Evolutionary conservation across 2,113 vertebrate genomes (phyloP).

Genomic region (Alectura lathami): DNA sequence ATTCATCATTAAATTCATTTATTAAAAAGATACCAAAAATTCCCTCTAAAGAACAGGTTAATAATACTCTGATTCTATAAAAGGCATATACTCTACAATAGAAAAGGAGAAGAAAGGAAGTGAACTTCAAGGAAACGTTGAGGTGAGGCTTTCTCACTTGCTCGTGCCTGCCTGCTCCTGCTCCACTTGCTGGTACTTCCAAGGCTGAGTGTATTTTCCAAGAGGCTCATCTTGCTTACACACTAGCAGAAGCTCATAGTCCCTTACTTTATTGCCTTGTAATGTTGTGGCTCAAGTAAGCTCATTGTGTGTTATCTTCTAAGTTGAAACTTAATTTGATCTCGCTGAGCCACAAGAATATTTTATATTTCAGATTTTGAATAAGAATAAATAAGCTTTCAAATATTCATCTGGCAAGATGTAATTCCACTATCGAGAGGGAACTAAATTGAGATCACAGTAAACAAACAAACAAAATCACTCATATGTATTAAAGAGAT

Average conservation of each 20-base stretch:
- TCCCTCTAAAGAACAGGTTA: neutral
- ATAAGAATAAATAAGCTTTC: neutral
- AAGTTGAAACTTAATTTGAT: neutral
- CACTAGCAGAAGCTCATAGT: neutral
- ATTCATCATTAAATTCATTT: neutral
- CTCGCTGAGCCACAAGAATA: neutral
- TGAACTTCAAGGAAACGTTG: neutral
- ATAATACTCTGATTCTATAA: neutral
- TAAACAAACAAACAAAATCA: neutral
- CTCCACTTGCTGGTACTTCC: neutral
- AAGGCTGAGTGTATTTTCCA: neutral
- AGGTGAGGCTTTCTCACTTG: neutral
- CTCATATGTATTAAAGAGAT: neutral
- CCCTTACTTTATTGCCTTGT: neutral
- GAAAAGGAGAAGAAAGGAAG: neutral
- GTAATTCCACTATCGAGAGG: neutral
- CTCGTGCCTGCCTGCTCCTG: neutral
- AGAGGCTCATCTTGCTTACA: neutral
- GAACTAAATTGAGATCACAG: neutral
- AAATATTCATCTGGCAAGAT: neutral
- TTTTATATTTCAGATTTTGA: neutral
- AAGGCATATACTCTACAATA: neutral
- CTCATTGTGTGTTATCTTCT: neutral
- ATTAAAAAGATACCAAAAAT: neutral
- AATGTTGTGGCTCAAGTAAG: neutral